Base-by-base conservation (phyloP, 2,888 invertebrate species). In the Coleophora deauratella region DNA sequence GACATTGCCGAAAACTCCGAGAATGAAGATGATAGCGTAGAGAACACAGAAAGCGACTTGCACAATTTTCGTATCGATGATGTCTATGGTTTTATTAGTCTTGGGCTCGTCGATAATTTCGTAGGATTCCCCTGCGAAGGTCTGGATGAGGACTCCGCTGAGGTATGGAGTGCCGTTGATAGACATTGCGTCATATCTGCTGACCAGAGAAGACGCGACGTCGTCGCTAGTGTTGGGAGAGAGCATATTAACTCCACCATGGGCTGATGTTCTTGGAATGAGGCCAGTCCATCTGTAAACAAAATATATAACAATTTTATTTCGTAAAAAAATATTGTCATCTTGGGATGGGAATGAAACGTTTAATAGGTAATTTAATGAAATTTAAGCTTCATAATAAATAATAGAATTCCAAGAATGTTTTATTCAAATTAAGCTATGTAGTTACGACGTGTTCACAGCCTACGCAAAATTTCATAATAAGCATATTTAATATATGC, bases 1-100 rank as follows among this genome's bases (percentile, higher is more conserved):
- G 0, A 92, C 88, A 73, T 98, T 98, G 0, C 98, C 98, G 55
- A 93, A 91, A 1, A 97, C 86, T 2, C 99, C 99, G 34, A 97
- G 85, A 0, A 95, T 88, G 69, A 98, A 99, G 50, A 98, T 95
- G 10, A 90, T 86, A 7, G 91, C 89, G 76, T 98, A 98, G 46
- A 95, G 62, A 44, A 92, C 81, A 59, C 91, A 92, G 66, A 95
- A 94, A 37, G 91, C 76, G 9, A 91, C 88, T 79, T 94, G 93
- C 3, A 94, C 91, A 1, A 87, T 71, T 48, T 88, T 87, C 48
- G 90, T 87, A 49, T 90, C 88, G 44, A 91, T 91, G 33, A 91
- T 85, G 56, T 90, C 89, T 11, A 71, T 67, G 2, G 82, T 79
- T 51, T 72, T 74, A 48, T 85, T 86, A 2, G 60, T 54, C 66